Conservation (phyloP, 2,113 vertebrate genomes). For the Eira barbara region DNA sequence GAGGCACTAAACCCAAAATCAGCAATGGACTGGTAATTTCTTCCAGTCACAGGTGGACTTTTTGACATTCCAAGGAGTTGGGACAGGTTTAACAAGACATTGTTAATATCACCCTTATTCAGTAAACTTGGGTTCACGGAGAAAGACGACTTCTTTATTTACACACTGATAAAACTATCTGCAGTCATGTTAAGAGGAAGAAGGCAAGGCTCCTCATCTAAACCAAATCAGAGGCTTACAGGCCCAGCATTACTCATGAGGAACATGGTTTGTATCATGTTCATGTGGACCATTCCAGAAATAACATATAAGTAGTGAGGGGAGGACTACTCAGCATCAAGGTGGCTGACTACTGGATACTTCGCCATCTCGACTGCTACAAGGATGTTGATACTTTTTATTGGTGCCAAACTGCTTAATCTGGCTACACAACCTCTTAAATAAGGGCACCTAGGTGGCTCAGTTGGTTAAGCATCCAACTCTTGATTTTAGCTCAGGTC, state of each 20-base stretch:
- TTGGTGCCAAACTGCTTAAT: not conserved
- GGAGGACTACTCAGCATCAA: not conserved
- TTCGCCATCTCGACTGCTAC: not conserved
- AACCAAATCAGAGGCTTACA: conserved; percentile 32
- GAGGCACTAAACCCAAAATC: not conserved
- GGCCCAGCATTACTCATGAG: not conserved
- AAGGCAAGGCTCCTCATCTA: not conserved
- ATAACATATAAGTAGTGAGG: not conserved
- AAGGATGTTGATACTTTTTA: not conserved
- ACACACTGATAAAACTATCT: conserved; percentile 30
- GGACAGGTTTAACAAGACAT: not conserved
- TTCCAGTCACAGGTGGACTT: not conserved
- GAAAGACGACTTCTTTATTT: not conserved
- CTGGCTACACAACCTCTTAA: not conserved
- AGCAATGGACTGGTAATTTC: not conserved
- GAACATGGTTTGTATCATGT: not conserved
- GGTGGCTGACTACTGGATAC: not conserved
- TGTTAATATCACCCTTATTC: conserved; percentile 16
- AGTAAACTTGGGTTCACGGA: not conserved
- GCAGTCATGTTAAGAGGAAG: not conserved
- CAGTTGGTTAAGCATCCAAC: not conserved
- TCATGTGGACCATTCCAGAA: not conserved
- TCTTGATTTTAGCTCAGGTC: not conserved
- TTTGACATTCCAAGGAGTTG: not conserved
- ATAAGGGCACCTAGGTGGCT: not conserved